Conservation (phyloP, 2,888 invertebrate genomes). For the Nipponacmea schrenckii region DNA sequence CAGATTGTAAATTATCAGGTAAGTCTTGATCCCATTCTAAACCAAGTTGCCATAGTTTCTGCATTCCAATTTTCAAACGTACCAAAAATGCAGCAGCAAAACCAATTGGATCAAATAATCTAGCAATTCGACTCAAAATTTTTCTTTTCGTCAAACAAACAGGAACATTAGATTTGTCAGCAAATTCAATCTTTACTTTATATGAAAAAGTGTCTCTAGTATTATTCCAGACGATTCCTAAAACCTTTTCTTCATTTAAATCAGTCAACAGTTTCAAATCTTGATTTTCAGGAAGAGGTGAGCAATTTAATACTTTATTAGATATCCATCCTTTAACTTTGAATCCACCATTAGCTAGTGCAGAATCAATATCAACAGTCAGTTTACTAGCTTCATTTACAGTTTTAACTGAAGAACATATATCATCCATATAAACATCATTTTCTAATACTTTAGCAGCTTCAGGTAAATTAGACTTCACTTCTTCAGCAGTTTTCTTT, state of each 20-base stretch:
- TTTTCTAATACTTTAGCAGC: not conserved
- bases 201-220: not conserved
- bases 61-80: not conserved
- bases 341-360: not conserved
- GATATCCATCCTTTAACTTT: conserved; percentile 1
- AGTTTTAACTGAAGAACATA: not conserved
- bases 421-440: not conserved
- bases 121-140: not conserved
- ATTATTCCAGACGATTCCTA: not conserved
- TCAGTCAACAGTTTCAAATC: not conserved
- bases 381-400: conserved; percentile 1
- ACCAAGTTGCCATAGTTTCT: conserved; percentile 5
- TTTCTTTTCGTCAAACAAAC: not conserved
- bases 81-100: conserved; percentile 1
- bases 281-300: not conserved
- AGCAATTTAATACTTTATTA: not conserved
- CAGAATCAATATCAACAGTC: not conserved
- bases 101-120: not conserved
- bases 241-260: not conserved
- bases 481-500: no score
- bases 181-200: not conserved
- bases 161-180: not conserved
- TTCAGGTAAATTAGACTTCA: no score
- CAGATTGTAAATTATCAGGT: not conserved
- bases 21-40: not conserved